Conservation (phyloP, 2,797 vertebrate genomes). For the Sebastes trivittatus region DNA sequence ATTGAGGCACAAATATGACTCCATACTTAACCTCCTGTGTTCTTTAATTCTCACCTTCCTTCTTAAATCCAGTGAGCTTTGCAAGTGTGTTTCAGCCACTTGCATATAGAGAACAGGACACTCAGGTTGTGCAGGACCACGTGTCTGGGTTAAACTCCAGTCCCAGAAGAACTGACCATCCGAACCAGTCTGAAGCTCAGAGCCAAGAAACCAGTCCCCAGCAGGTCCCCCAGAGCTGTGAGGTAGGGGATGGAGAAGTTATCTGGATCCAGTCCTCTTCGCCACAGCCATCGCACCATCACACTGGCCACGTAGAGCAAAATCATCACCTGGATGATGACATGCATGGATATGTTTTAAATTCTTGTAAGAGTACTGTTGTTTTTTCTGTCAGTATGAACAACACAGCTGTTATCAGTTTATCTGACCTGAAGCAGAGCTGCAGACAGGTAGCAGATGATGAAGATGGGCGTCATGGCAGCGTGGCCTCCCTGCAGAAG, state of each 20-base stretch:
- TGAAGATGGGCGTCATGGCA: slow-evolving; percentile 80
- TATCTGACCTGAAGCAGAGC: slow-evolving; percentile 83
- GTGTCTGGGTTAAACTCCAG: slow-evolving; percentile 41
- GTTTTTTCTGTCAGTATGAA: neutral
- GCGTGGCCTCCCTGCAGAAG: slow-evolving; percentile 83
- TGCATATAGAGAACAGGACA: neutral
- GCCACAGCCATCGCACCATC: slow-evolving; percentile 87
- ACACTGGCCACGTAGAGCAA: slow-evolving; percentile 84
- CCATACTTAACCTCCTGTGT: neutral
- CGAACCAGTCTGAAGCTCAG: slow-evolving; percentile 80
- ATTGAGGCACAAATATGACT: neutral
- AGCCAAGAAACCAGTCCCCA: slow-evolving; percentile 88
- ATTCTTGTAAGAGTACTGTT: neutral
- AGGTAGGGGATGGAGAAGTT: slow-evolving; percentile 93
- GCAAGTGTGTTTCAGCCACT: neutral
- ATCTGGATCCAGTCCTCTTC: slow-evolving; percentile 87
- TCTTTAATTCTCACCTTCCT: neutral
- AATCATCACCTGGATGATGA: slow-evolving; percentile 81
- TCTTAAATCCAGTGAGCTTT: neutral
- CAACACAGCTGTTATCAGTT: neutral
- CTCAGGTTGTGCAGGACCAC: neutral
- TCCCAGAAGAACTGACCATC: slow-evolving; percentile 26
- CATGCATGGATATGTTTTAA: neutral
- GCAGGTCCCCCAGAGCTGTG: slow-evolving; percentile 89
- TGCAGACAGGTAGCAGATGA: slow-evolving; percentile 85